Percentiles rank a stretch among this genome's conserved stretches.
Evolutionary conservation across 2,113 vertebrate species (phyloP).

Genomic region (Notarius quadriscutis): DNA sequence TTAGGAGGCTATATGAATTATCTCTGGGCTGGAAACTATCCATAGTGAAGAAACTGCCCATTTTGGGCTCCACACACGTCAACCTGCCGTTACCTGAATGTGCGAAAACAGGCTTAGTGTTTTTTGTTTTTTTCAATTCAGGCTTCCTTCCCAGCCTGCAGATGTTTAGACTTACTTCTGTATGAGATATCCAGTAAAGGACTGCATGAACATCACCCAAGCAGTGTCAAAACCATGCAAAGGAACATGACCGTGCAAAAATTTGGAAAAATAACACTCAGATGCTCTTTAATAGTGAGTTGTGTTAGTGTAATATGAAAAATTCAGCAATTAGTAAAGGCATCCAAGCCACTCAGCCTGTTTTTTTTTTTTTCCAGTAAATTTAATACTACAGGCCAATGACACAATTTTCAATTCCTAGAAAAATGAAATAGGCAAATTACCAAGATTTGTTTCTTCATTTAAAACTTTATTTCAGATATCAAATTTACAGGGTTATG

Average conservation of each 20-base stretch:
- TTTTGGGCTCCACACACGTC: slow-evolving; percentile 32
- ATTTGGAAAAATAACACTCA: slow-evolving; percentile 29
- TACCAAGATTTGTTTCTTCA: slow-evolving; percentile 31
- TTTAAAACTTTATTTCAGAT: slow-evolving; percentile 49
- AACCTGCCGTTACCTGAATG: slow-evolving; percentile 40
- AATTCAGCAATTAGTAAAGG: slow-evolving; percentile 28
- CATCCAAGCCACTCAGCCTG: background rate
- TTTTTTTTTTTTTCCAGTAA: background rate
- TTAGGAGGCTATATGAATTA: slow-evolving; percentile 31
- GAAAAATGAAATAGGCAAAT: slow-evolving; percentile 39
- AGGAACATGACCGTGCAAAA: slow-evolving; percentile 50
- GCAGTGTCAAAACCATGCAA: slow-evolving; percentile 56
- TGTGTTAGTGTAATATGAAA: slow-evolving; percentile 44
- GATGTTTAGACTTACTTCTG: slow-evolving; percentile 47
- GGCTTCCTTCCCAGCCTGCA: slow-evolving; percentile 48
- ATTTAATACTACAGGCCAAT: slow-evolving; percentile 4
- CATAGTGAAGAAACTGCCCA: slow-evolving; percentile 16
- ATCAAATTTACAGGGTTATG: slow-evolving; percentile 21
- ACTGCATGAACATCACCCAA: slow-evolving; percentile 56
- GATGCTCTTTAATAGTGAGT: slow-evolving; percentile 26
- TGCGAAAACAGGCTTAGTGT: slow-evolving; percentile 12
- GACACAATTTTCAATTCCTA: background rate
- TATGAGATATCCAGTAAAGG: slow-evolving; percentile 52
- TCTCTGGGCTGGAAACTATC: slow-evolving; percentile 31
- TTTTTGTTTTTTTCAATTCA: background rate